Evolutionary conservation across 1,140 invertebrate genomes (phyloP), one percentile per base, ranked within the genome.

Genomic region (Bombus waltoni): DNA sequence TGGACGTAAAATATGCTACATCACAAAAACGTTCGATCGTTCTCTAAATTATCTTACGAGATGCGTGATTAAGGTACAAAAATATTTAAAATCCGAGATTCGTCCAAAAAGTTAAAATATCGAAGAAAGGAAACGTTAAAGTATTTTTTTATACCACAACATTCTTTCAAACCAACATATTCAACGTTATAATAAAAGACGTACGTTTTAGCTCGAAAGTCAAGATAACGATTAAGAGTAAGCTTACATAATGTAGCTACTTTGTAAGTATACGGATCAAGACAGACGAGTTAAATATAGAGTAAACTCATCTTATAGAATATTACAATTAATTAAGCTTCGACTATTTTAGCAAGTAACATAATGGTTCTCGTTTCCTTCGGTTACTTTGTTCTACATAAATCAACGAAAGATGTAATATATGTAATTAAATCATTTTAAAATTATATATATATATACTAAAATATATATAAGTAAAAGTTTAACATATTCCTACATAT

Each of bases 291-390:
- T 32, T 32, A 32, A 32, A 32, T 32, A 32, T 32, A 32, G 32
- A 32, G 32, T 32, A 32, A 32, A 66, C 32, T 32, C 65, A 22
- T 22, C 18, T 35, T 66, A 35, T 35, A 35, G 6, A 22, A 35
- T 9, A 15, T 8, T 66, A 66, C 13, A 15, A 65, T 47, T 1
- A 1, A 47, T 18, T 0, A 18, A 47, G 15, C 5, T 6, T 53
- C 18, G 18, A 18, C 18, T 22, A 18, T 6, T 6, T 6, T 6
- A 0, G 0, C 0, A 53, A 53, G 0, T 2, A 2, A 53, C 1
- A 6, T 0, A 6, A 53, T 18, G 0, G 0, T 18, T 22, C 47
- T 53, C 47, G 47, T 53, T 53, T 18, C 15, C 47, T 15, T 47
- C 18, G 1, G 15, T 47, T 18, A 53, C 47, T 53, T 2, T 0